Percentiles rank a stretch among this genome's conserved stretches.
Conservation (phyloP, 2,113 vertebrate species). For the Cyanistes caeruleus region DNA sequence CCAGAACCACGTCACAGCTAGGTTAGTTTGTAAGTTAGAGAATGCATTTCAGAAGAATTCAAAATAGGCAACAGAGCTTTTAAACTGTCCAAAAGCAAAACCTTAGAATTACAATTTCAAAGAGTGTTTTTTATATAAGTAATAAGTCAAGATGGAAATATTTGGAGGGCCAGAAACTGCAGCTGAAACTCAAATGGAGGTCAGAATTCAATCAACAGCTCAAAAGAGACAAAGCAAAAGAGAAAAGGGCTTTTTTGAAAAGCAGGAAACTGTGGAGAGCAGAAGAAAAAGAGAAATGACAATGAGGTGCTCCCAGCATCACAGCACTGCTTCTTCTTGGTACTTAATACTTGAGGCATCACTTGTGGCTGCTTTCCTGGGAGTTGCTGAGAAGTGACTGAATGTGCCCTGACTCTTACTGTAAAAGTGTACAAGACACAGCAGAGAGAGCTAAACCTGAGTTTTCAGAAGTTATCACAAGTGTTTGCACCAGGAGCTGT, state of each 20-base stretch:
- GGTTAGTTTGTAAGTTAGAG: neutral
- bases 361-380: neutral
- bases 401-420: neutral
- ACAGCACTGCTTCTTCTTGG: neutral
- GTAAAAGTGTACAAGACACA: neutral
- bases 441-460: neutral
- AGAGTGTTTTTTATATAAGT: neutral
- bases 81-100: conserved; percentile 1
- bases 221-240: neutral
- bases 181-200: neutral
- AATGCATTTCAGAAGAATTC: conserved; percentile 24
- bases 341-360: neutral
- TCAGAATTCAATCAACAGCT: neutral
- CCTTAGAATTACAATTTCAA: conserved; percentile 21
- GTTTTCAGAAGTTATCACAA: neutral
- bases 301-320: neutral
- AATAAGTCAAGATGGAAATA: neutral
- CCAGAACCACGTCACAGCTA: neutral
- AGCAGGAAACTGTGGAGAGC: neutral
- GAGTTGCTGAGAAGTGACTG: neutral
- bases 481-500: neutral
- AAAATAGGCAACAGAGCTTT: neutral
- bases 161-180: conserved; percentile 9
- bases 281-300: neutral
- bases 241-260: neutral